phyloP scores from a whole-genome alignment of 1,140 invertebrate species.

The Nephila pilipes region DNA sequence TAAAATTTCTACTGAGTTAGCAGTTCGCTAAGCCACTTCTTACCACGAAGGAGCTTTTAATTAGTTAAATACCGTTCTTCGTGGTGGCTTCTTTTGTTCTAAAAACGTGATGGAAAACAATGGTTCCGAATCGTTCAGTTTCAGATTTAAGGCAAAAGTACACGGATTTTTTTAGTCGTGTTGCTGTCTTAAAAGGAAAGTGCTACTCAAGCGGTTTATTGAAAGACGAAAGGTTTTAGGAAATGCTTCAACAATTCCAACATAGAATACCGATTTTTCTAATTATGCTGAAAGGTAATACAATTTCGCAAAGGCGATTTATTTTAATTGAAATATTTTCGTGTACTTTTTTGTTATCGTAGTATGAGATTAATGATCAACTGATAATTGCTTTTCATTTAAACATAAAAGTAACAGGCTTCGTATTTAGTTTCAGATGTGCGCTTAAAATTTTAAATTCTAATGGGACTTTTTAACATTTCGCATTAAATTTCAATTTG shows the following conservation, averaged over 20 bases:
- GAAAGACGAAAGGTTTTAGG: neutral
- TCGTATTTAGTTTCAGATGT: too few species aligned
- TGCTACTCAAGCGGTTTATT: neutral
- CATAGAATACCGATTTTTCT: neutral
- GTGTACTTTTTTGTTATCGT: too few species aligned
- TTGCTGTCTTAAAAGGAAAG: neutral
- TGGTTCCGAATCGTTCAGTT: neutral
- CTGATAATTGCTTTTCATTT: too few species aligned
- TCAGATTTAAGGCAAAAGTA: constrained; percentile 17
- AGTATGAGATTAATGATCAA: too few species aligned
- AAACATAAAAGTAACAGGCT: too few species aligned
- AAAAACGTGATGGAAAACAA: constrained; percentile 72
- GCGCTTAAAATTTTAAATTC: too few species aligned
- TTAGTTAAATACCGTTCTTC: constrained; percentile 62
- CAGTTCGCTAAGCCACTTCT: constrained; percentile 22
- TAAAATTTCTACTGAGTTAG: constrained; percentile 11
- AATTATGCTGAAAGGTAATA: neutral
- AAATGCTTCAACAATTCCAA: neutral
- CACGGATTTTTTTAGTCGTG: neutral
- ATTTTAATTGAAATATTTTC: too few species aligned
- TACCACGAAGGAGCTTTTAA: constrained; percentile 47
- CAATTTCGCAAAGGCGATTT: neutral
- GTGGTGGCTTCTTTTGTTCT: constrained; percentile 49
- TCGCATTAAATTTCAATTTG: too few species aligned
- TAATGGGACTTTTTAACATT: too few species aligned